These are phyloP conservation scores for Achroia grisella DNA, from an alignment of 1,140 invertebrate genomes.

Conservation along the genomic window DNA sequence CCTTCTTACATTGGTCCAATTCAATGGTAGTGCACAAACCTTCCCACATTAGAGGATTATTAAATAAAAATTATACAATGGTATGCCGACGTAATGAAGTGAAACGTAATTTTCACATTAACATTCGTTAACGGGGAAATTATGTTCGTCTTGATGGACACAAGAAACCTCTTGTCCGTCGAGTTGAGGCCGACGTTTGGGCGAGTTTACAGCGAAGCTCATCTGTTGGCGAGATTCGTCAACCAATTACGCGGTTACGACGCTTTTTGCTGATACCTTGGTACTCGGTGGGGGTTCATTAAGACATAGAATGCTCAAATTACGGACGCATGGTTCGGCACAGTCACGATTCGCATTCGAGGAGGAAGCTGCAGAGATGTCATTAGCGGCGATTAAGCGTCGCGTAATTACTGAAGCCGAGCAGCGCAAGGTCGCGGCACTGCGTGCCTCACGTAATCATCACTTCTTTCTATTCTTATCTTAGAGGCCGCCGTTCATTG, in stretches of 20 bases:
- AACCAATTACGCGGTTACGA: slow-evolving; percentile 1
- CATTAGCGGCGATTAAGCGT: slow-evolving; percentile 46
- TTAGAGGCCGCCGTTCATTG: slow-evolving; percentile 12
- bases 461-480: slow-evolving; percentile 31
- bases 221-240: slow-evolving; percentile 2
- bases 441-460: slow-evolving; percentile 6
- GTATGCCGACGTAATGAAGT: too few relatives aligned
- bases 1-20: too few relatives aligned
- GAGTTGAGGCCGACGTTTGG: too few relatives aligned
- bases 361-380: slow-evolving; percentile 32
- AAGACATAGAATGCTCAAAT: not conserved
- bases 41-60: too few relatives aligned
- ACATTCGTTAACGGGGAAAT: too few relatives aligned
- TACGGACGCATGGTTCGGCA: not conserved
- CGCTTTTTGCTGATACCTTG: not conserved
- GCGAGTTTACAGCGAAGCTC: not conserved
- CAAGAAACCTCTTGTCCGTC: too few relatives aligned
- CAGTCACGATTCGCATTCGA: slow-evolving; percentile 24
- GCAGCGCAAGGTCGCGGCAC: slow-evolving; percentile 23
- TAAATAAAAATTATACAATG: too few relatives aligned
- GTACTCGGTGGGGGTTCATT: not conserved
- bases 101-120: too few relatives aligned
- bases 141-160: too few relatives aligned
- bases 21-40: too few relatives aligned
- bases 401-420: slow-evolving; percentile 18